Evolutionary conservation across 2,797 vertebrate genomes (phyloP).

Genomic region (Thaleichthys pacificus): DNA sequence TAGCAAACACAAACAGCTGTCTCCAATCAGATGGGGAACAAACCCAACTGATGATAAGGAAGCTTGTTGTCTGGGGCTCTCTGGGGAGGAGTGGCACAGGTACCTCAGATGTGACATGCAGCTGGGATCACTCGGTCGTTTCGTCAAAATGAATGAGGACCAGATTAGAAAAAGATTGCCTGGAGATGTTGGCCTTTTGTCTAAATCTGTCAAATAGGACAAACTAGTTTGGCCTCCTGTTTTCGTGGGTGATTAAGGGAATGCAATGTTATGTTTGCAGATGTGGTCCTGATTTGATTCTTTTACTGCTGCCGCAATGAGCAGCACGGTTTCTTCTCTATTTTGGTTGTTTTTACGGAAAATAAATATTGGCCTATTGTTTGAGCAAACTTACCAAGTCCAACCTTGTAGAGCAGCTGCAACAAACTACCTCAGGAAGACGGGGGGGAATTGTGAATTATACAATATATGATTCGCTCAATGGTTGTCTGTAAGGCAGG

Average conservation of each 20-base stretch:
- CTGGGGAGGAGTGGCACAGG: conserved; percentile 4
- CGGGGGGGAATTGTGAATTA: conserved; percentile 18
- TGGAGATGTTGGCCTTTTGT: not conserved
- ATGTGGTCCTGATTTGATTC: conserved; percentile 13
- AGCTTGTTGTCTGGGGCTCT: conserved; percentile 2
- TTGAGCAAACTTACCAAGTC: not conserved
- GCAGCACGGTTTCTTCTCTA: conserved; percentile 13
- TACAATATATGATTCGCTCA: conserved; percentile 23
- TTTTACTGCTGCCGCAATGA: conserved; percentile 5
- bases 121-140: not conserved
- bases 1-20: conserved; percentile 17
- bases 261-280: conserved; percentile 1
- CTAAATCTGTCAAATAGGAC: not conserved
- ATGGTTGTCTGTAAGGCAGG: conserved; percentile 12
- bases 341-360: conserved; percentile 2
- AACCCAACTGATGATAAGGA: not conserved
- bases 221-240: not conserved
- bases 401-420: conserved; percentile 27
- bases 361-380: not conserved
- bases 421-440: conserved; percentile 13
- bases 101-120: conserved; percentile 28
- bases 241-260: conserved; percentile 26
- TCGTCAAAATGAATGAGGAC: not conserved
- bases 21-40: conserved; percentile 23
- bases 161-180: not conserved